A percentile compares a stretch with the other conserved stretches of the same genome.
These are phyloP conservation scores for Hybognathus amarus DNA, from an alignment of 2,797 vertebrate species.

Conservation along the genomic window DNA sequence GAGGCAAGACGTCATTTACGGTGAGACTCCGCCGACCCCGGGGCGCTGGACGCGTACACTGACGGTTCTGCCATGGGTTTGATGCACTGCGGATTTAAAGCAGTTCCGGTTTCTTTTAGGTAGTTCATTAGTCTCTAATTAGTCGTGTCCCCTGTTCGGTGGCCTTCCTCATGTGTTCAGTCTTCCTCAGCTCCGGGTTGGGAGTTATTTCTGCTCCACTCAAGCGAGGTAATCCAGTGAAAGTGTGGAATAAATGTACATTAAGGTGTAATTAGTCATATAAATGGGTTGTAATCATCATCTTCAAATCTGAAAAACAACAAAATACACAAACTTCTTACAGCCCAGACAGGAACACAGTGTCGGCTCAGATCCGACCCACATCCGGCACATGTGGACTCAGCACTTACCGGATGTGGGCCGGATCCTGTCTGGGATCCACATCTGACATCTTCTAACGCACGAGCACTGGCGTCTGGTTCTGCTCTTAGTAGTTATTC, in stretches of 20 bases:
- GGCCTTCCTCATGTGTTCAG: no score
- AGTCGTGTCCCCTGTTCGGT: no score
- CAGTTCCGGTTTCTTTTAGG: no score
- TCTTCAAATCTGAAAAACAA: background rate
- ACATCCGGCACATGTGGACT: no score
- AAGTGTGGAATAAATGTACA: background rate
- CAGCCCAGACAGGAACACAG: no score
- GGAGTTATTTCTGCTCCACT: background rate
- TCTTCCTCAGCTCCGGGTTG: no score
- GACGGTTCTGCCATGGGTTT: background rate
- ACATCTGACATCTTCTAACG: background rate
- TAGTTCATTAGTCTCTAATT: no score
- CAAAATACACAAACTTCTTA: no score
- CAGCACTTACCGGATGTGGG: no score
- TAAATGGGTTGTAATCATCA: background rate
- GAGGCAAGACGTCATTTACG: slow-evolving; percentile 93
- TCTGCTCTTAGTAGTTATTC: no score
- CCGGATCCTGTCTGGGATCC: background rate
- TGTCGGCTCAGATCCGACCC: no score
- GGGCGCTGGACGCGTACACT: background rate
- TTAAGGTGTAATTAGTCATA: background rate
- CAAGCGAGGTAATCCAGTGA: background rate
- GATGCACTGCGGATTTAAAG: background rate
- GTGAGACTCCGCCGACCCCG: slow-evolving; percentile 66
- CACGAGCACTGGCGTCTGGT: no score